Evolutionary conservation across 2,888 invertebrate species (phyloP), one percentile per base, ranked within the genome.

Genomic region (Aporophyla nigra): DNA sequence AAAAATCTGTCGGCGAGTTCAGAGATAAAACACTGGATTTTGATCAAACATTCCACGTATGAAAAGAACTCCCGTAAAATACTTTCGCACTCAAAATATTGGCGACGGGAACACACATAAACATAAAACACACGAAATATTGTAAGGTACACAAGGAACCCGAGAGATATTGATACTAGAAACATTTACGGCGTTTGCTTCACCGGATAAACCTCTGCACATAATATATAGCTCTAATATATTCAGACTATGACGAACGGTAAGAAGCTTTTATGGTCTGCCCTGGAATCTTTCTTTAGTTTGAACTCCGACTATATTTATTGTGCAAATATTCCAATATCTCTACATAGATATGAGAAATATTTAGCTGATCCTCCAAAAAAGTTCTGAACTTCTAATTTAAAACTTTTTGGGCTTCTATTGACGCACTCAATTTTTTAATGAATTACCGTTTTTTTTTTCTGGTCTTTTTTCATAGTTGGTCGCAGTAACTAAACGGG

Each of bases 221-320:
- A 79, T 82, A 80, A 86, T 86, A 86, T 83, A 83, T 83, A 83
- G 76, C 74, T 81, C 59, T 91, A 91, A 93, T 93, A 91, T 92
- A 92, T 93, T 91, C 91, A 83, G 85, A 85, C 86, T 89, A 92
- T 92, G 91, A 92, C 86, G 89, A 87, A 92, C 90, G 89, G 86
- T 89, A 89, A 89, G 86, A 88, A 87, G 86, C 83, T 91, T 90
- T 89, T 86, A 87, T 87, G 84, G 74, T 83, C 80, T 84, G 86
- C 77, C 71, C 73, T 78, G 81, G 86, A 88, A 87, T 89, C 86
- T 88, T 90, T 88, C 85, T 87, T 87, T 87, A 84, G 87, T 84
- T 72, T 76, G 69, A 72, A 74, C 78, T 78, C 43, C 65, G 62
- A 49, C 59, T 73, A 71, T 67, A 75, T 80, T 83, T 80, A 65